Percentiles rank a stretch among this genome's conserved stretches.
Evolutionary conservation across 2,888 invertebrate genomes (phyloP).

Genomic region (Drosophila formosana): DNA sequence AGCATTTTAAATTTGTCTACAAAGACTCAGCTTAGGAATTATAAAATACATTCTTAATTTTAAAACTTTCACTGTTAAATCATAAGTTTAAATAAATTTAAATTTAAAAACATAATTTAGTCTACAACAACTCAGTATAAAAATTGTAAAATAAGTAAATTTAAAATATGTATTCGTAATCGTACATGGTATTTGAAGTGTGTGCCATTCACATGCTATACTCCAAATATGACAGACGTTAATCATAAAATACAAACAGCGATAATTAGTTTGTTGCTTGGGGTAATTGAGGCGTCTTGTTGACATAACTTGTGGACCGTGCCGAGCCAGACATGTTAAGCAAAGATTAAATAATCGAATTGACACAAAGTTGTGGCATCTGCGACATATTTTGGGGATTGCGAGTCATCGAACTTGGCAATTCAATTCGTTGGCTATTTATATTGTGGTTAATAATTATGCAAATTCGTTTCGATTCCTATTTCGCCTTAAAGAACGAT

Average conservation of each 20-base stretch:
- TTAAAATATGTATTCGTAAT: neutral
- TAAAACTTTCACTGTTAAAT: too few species aligned
- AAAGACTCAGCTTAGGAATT: too few species aligned
- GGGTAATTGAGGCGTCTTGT: conserved; percentile 28
- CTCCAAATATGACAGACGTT: neutral
- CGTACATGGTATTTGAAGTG: conserved; percentile 1
- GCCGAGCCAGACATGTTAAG: conserved; percentile 65
- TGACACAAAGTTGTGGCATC: conserved; percentile 19
- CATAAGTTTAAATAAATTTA: too few species aligned
- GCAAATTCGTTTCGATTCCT: conserved; percentile 12
- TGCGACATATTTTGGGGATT: neutral
- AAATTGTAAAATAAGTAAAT: neutral
- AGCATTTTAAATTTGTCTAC: too few species aligned
- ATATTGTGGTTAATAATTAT: conserved; percentile 1
- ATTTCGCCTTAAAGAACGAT: conserved; percentile 88
- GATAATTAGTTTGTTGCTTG: conserved; percentile 47
- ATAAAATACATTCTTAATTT: too few species aligned
- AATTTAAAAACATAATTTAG: too few species aligned
- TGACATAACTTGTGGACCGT: conserved; percentile 29
- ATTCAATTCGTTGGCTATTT: neutral
- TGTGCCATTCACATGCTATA: neutral
- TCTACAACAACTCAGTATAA: too few species aligned
- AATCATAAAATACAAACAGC: conserved; percentile 35
- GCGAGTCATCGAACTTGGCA: conserved; percentile 45
- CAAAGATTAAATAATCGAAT: conserved; percentile 51